A percentile compares a stretch with the other conserved stretches of the same genome.
phyloP scores from a whole-genome alignment of 2,888 invertebrate species.

The Phymatocera aterrima region DNA sequence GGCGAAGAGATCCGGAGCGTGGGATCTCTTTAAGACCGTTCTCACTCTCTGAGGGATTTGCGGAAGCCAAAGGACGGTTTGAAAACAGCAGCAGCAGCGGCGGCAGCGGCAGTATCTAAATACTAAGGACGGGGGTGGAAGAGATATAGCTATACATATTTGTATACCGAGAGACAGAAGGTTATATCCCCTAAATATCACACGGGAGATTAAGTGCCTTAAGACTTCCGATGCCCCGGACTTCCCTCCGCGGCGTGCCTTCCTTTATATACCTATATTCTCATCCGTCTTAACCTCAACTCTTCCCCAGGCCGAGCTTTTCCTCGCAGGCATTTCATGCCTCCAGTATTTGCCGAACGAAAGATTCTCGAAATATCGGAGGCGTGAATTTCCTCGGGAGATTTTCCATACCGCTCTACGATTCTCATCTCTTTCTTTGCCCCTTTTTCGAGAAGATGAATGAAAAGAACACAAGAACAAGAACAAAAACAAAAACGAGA shows the following conservation, averaged over 20 bases:
- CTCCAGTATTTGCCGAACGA: constrained; percentile 8
- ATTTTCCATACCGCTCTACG: background rate
- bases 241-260: background rate
- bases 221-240: constrained; percentile 31
- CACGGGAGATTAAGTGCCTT: constrained; percentile 35
- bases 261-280: constrained; percentile 23
- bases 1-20: constrained; percentile 24
- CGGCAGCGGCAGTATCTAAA: too few species aligned
- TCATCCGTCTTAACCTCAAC: constrained; percentile 28
- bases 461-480: background rate
- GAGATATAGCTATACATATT: background rate
- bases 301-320: constrained; percentile 18
- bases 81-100: constrained; percentile 20
- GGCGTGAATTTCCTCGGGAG: constrained; percentile 12
- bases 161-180: background rate
- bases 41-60: constrained; percentile 43
- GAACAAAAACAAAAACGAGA: too few species aligned
- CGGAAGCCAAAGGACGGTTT: constrained; percentile 20
- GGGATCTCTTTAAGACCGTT: constrained; percentile 42
- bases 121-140: background rate
- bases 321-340: background rate
- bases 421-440: background rate
- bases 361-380: background rate
- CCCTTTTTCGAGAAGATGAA: background rate
- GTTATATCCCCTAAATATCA: constrained; percentile 43